Evolutionary conservation across 2,797 vertebrate genomes (phyloP), one percentile per base, ranked within the genome.

Genomic region (Falco berigora): DNA sequence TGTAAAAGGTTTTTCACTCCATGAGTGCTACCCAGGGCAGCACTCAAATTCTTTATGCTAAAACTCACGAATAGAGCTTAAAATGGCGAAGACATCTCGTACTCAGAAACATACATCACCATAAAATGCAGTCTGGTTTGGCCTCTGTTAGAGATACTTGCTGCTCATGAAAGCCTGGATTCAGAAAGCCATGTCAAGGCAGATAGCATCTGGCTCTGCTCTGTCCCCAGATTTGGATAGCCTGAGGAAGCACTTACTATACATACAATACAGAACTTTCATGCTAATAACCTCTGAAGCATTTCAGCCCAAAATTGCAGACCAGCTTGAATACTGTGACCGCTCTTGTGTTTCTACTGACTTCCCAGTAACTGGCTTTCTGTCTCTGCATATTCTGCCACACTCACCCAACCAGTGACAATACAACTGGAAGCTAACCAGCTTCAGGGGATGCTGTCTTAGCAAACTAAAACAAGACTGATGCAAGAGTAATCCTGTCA

Each of bases 231-330:
- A 88, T 1, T 6, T 47, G 56, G 64, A 81, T 2, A 83, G 93
- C 86, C 84, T 3, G 59, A 83, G 71, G 93, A 97, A 79, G 76
- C 81, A 68, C 62, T 95, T 73, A 55, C 64, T 56, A 92, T n/a
- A 85, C 83, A 83, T 80, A 96, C 91, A 95, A 96, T 78, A 52
- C 72, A 83, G 61, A 96, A 95, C 94, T 96, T 95, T 92, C 90
- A 96, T 75, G 50, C 77, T 81, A 73, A 66, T 69, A 25, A 84
- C 74, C 78, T 88, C 67, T 58, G 34, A 96, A 42, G 66, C 32
- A 77, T 90, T 97, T 95, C 67, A 59, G 77, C 52, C 86, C 92
- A 94, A 76, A 44, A 83, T 82, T 36, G 74, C 80, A 95, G 68
- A 53, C 93, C 9, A 68, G 62, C 50, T 71, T 81, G 74, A 88